Conservation (phyloP, 2,113 vertebrate species). For the Egretta garzetta region DNA sequence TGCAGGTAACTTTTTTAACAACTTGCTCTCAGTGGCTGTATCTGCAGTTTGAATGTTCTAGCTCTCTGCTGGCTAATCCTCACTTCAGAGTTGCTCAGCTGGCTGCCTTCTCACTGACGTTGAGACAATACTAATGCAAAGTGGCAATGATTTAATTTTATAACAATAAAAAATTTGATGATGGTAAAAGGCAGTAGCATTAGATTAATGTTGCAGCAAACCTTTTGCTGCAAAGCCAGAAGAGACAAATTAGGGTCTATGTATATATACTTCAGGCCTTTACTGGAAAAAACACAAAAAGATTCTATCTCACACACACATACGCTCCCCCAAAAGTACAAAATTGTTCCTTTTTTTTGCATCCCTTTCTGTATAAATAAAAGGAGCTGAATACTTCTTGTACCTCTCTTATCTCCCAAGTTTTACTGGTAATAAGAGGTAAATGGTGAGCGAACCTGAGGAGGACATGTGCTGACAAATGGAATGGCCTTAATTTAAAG, state of each 20-base stretch:
- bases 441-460: not conserved
- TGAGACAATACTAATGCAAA: not conserved
- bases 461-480: not conserved
- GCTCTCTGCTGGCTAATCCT: not conserved
- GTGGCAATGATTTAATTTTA: not conserved
- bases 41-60: not conserved
- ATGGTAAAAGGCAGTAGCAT: not conserved
- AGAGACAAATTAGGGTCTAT: not conserved
- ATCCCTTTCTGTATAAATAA: not conserved
- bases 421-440: not conserved
- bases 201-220: not conserved
- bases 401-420: not conserved
- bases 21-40: not conserved
- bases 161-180: not conserved
- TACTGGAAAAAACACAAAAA: not conserved
- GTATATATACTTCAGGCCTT: not conserved
- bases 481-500: not conserved
- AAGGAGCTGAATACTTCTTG: not conserved
- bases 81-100: not conserved
- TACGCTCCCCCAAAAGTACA: not conserved
- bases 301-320: not conserved
- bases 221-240: not conserved
- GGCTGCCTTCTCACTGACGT: not conserved
- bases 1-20: not conserved
- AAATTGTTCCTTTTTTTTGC: not conserved